These are phyloP conservation scores for Zosterops hypoxanthus DNA, from an alignment of 2,113 vertebrate genomes.

Conservation along the genomic window DNA sequence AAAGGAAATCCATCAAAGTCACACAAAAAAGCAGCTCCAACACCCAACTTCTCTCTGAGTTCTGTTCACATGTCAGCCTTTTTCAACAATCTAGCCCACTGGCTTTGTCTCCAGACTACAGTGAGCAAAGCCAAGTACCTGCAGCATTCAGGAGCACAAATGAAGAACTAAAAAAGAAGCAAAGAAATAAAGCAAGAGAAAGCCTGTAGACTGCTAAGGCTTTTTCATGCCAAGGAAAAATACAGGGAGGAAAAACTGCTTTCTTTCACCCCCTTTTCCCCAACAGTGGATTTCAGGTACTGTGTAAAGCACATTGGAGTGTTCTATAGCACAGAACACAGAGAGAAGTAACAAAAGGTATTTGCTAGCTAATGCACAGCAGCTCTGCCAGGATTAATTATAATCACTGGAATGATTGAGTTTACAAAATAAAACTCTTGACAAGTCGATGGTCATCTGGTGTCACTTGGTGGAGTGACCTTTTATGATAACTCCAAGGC, in stretches of 20 bases:
- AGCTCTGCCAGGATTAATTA: conserved; percentile 13
- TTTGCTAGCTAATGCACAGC: background rate
- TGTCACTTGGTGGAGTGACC: background rate
- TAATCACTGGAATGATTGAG: background rate
- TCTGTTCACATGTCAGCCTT: background rate
- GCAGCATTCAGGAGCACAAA: background rate
- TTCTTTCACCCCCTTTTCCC: background rate
- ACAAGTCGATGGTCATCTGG: background rate
- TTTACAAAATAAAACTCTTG: background rate
- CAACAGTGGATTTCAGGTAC: background rate
- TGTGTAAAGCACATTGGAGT: background rate
- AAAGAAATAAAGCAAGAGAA: background rate
- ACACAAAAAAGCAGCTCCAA: background rate
- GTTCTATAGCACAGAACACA: background rate
- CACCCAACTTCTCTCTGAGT: background rate
- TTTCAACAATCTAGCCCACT: background rate
- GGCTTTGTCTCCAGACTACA: background rate
- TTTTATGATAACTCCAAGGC: background rate
- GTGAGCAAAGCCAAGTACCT: background rate
- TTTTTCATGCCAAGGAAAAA: background rate
- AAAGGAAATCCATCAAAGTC: conserved; percentile 30
- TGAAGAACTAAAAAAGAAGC: background rate
- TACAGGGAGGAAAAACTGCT: background rate
- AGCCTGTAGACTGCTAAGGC: background rate
- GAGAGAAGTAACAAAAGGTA: background rate